These are phyloP conservation scores for Spodoptera littoralis DNA, from an alignment of 2,888 invertebrate species.

Conservation along the genomic window DNA sequence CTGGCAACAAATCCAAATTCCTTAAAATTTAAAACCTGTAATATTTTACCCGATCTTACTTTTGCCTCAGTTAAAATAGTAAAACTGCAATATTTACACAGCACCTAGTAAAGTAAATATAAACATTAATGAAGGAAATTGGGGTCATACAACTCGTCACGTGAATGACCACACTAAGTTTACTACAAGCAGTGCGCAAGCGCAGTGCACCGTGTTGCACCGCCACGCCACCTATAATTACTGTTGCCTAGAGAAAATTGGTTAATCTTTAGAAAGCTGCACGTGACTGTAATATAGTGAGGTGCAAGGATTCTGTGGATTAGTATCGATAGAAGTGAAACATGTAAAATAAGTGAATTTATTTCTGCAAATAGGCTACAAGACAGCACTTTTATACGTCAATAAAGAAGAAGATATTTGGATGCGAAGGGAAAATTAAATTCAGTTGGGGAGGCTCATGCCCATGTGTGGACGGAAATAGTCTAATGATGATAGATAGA, in stretches of 20 bases:
- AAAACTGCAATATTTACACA: background rate
- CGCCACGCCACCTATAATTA: slow-evolving; percentile 49
- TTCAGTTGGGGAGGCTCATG: too few relatives aligned
- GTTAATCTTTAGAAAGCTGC: slow-evolving; percentile 76
- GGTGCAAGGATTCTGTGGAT: slow-evolving; percentile 4
- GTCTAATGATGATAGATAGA: too few relatives aligned
- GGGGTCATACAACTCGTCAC: slow-evolving; percentile 3
- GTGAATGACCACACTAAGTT: slow-evolving; percentile 5
- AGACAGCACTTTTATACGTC: too few relatives aligned
- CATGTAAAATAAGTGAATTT: too few relatives aligned
- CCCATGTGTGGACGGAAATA: too few relatives aligned
- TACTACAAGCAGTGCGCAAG: slow-evolving; percentile 12
- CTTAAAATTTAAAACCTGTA: too few relatives aligned
- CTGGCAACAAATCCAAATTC: too few relatives aligned
- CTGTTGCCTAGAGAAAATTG: slow-evolving; percentile 62
- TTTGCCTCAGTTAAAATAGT: too few relatives aligned
- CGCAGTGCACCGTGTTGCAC: slow-evolving; percentile 23
- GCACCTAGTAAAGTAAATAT: background rate
- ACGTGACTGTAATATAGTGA: slow-evolving; percentile 59
- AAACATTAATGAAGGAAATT: background rate
- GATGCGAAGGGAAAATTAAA: too few relatives aligned
- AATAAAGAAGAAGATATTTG: too few relatives aligned
- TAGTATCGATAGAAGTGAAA: slow-evolving; percentile 37
- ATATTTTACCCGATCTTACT: too few relatives aligned
- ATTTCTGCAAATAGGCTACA: too few relatives aligned